Evolutionary conservation across 2,797 vertebrate species (phyloP), one percentile per base, ranked within the genome.

Genomic region (Tapirus indicus): DNA sequence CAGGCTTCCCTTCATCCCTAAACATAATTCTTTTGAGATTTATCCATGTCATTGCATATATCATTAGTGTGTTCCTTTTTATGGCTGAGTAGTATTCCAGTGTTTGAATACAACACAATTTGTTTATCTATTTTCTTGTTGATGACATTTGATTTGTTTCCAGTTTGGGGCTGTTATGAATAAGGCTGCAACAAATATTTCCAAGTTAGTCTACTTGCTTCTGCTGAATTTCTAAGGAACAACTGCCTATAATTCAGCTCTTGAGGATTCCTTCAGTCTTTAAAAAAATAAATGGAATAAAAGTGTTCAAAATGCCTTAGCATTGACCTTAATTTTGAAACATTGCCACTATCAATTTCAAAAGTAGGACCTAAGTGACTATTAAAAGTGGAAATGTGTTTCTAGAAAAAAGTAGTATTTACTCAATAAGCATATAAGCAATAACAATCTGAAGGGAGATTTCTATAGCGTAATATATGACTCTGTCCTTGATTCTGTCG

Each of bases 101-200:
- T 52, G 52, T 52, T 94, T 47, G 18, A 25, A 66, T 83, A 52
- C 6, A 56, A 2, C 18, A 58, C 27, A 47, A 16, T 41, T 60
- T 84, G 14, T 71, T 64, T 69, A 49, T 88, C 49, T 4, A 72
- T 47, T 84, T 25, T 64, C 44, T 62, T 66, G 23, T 47, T 13
- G 18, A 79, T 49, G 47, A 77, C 3, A 16, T n/a, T 56, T 84
- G 6, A 49, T 44, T 74, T 10, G 7, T 52, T 64, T 87, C 16
- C 38, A 58, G 1, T 44, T 68, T 66, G 27, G 41, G 38, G 20
- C 32, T 77, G 38, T 23, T 83, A 74, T 38, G 49, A 80, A 66
- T 91, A 88, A 88, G 62, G 2, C 32, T 94, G 16, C 38, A 56
- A 13, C 25, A 83, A 82, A 78, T 47, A 85, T 96, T 85, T 85